phyloP scores from a whole-genome alignment of 2,113 vertebrate species.

The Hipposideros armiger region DNA sequence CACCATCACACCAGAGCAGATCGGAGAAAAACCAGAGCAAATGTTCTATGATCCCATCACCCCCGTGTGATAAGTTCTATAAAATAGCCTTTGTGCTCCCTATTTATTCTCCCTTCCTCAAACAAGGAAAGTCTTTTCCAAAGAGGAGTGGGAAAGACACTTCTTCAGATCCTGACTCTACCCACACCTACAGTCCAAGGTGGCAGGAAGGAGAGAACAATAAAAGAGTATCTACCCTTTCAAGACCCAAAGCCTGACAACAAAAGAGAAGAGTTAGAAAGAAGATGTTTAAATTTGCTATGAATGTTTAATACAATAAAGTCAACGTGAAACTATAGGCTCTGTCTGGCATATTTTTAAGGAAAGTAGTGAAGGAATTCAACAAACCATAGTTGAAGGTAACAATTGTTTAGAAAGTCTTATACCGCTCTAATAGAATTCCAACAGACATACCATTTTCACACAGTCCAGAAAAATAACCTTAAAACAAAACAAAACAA shows the following conservation, averaged over 20 bases:
- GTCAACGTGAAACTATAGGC: background rate
- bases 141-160: background rate
- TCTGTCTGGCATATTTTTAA: background rate
- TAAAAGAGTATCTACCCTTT: background rate
- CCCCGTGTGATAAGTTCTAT: background rate
- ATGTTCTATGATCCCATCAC: background rate
- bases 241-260: background rate
- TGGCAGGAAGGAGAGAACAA: background rate
- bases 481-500: too few species aligned
- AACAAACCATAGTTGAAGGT: background rate
- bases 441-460: background rate
- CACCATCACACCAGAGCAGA: background rate
- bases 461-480: background rate
- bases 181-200: background rate
- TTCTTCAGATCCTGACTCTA: background rate
- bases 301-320: background rate
- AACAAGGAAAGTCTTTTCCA: background rate
- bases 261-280: background rate
- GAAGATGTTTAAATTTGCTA: background rate
- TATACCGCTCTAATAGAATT: background rate
- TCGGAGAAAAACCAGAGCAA: background rate
- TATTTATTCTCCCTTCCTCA: background rate
- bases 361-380: background rate
- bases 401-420: background rate
- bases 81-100: background rate